phyloP scores from a whole-genome alignment of 2,113 vertebrate genomes.

The Tetraodon nigroviridis region DNA sequence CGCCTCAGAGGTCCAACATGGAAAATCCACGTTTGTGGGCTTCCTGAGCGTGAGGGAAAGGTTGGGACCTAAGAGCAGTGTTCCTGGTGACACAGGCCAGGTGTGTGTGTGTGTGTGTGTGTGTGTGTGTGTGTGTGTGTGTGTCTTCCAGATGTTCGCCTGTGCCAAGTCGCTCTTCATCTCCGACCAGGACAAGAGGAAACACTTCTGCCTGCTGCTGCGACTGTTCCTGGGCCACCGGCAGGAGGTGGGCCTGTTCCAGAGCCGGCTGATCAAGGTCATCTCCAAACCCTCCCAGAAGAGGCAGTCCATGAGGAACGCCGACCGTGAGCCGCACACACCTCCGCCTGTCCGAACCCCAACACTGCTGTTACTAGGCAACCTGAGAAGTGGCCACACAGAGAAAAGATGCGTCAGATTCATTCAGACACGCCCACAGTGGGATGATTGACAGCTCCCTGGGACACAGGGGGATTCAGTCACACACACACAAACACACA shows the following conservation, averaged over 20 bases:
- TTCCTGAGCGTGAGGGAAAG: no score
- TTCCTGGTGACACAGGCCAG: no score
- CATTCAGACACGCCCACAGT: no score
- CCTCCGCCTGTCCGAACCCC: no score
- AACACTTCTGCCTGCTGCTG: slow-evolving; percentile 88
- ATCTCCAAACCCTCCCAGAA: slow-evolving; percentile 98
- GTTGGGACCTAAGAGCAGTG: no score
- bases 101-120: slow-evolving; percentile 1
- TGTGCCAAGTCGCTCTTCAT: slow-evolving; percentile 93
- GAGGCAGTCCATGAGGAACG: slow-evolving; percentile 96
- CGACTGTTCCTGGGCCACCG: slow-evolving; percentile 82
- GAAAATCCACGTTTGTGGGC: no score
- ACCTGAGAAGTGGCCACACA: no score
- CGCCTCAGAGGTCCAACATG: no score
- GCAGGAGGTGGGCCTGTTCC: slow-evolving; percentile 88
- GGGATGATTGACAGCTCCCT: background rate
- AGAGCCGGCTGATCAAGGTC: slow-evolving; percentile 92
- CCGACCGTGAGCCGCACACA: slow-evolving; percentile 78
- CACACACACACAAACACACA: background rate
- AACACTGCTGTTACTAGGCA: no score
- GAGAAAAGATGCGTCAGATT: no score
- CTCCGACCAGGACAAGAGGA: slow-evolving; percentile 92
- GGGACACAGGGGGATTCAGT: background rate
- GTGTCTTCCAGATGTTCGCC: slow-evolving; percentile 78
- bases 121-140: background rate